Base-by-base conservation (phyloP, 2,797 vertebrate species). In the Siniperca scherzeri region DNA sequence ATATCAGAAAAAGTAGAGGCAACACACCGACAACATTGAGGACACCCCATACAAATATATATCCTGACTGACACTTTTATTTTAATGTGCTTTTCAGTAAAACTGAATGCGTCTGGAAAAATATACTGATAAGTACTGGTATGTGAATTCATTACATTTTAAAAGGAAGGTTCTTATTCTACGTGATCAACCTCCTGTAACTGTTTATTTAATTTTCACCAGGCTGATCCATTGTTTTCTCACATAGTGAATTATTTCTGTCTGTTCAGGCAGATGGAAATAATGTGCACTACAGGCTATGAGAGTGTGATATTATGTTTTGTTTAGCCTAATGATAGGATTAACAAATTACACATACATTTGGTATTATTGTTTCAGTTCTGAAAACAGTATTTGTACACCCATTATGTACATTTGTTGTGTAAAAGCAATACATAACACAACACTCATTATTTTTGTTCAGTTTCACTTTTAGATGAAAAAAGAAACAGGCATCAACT, bases 401-500 rank as follows among this genome's bases (percentile, higher is more conserved):
- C 7, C 33, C 1, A 25, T 38, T 13, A 7, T 27, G 22, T 61
- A 42, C 21, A 80, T 70, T 48, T 69, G 12, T 67, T 79, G 5
- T n/a, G 46, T 75, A 12, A 65, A 66, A 65, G 21, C 25, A 69
- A 55, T 1, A 11, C 10, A 27, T 13, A 67, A 53, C 38, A 66
- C 25, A 52, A 48, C 19, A 57, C 42, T 48, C 6, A 16, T 25
- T 22, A 36, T 46, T 53, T 16, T 11, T 59, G 25, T 30, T 70
- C 38, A 68, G 17, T 40, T 53, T 65, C 3, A 64, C 30, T 77
- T 70, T 65, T 25, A 27, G 22, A 46, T 3, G 6, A n/a, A 48
- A 44, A 64, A 33, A 33, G 71, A 66, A 74, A 77, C 7, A 21
- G 19, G 7, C 50, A 80, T 42, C 5, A 56, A 57, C 48, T 16